A percentile compares a stretch with the other conserved stretches of the same genome.
These are phyloP conservation scores for Penaeus vannamei DNA, from an alignment of 1,140 invertebrate species.

Conservation along the genomic window DNA sequence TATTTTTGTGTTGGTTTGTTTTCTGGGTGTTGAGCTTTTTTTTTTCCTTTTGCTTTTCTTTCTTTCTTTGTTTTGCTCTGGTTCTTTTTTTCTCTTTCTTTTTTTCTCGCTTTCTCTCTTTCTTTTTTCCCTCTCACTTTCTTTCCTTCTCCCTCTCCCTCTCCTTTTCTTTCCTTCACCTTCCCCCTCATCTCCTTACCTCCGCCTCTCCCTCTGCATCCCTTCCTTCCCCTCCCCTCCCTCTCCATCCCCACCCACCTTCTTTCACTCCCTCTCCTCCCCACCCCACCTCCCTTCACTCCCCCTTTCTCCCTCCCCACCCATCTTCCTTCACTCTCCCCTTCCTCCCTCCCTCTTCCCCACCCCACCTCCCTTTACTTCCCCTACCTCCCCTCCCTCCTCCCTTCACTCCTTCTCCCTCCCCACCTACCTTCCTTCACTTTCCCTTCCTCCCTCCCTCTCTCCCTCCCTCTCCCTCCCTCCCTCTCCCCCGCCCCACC, in stretches of 20 bases:
- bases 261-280: neutral
- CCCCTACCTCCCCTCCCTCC: neutral
- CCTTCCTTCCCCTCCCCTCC: neutral
- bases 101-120: neutral
- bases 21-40: too few relatives aligned
- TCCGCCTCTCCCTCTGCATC: neutral
- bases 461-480: neutral
- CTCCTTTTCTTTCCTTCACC: neutral
- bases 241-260: neutral
- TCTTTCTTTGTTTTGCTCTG: neutral
- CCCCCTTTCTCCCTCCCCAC: neutral
- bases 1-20: too few relatives aligned
- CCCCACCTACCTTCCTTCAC: neutral
- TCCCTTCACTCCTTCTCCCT: neutral
- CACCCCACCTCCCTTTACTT: neutral
- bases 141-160: neutral
- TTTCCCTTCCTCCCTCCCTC: neutral
- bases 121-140: neutral
- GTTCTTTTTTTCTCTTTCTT: neutral
- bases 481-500: too few relatives aligned
- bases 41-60: too few relatives aligned
- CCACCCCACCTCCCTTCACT: neutral
- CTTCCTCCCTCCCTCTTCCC: neutral
- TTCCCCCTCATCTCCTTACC: neutral
- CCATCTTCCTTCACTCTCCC: neutral